Conservation (phyloP, 2,888 invertebrate genomes). For the Trachelus iudaicus region DNA sequence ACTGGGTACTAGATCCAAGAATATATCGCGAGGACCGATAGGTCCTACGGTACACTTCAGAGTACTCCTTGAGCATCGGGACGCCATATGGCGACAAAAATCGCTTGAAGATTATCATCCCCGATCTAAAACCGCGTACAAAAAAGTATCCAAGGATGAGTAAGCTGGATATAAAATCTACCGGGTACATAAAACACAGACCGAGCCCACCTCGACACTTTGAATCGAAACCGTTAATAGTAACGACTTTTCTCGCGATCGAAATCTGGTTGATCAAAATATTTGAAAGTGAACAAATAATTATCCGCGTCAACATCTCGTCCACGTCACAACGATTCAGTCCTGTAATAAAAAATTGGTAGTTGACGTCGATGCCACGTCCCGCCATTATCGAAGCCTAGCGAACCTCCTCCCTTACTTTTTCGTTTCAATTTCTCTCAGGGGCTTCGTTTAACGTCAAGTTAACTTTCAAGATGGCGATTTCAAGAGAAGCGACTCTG, state of each 20-base stretch:
- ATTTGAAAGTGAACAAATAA: background rate
- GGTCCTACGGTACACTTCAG: background rate
- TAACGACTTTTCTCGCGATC: background rate
- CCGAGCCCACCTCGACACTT: background rate
- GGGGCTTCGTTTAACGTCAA: conserved; percentile 41
- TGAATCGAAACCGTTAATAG: background rate
- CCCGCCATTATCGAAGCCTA: background rate
- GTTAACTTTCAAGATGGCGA: conserved; percentile 42
- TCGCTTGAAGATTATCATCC: conserved; percentile 11
- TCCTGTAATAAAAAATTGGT: background rate
- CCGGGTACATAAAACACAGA: background rate
- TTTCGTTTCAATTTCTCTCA: background rate
- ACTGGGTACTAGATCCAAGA: background rate
- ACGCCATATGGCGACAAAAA: conserved; percentile 8
- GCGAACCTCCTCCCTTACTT: background rate
- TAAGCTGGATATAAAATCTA: background rate
- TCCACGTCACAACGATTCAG: background rate
- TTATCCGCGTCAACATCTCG: background rate
- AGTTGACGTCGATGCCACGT: background rate
- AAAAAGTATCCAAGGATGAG: background rate
- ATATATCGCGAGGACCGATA: background rate
- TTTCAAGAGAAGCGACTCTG: conserved; percentile 8
- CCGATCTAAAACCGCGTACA: background rate
- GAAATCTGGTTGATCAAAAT: background rate
- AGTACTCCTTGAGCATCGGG: background rate